These are phyloP conservation scores for Melitaea cinxia DNA, from an alignment of 1,140 invertebrate species.

Conservation along the genomic window DNA sequence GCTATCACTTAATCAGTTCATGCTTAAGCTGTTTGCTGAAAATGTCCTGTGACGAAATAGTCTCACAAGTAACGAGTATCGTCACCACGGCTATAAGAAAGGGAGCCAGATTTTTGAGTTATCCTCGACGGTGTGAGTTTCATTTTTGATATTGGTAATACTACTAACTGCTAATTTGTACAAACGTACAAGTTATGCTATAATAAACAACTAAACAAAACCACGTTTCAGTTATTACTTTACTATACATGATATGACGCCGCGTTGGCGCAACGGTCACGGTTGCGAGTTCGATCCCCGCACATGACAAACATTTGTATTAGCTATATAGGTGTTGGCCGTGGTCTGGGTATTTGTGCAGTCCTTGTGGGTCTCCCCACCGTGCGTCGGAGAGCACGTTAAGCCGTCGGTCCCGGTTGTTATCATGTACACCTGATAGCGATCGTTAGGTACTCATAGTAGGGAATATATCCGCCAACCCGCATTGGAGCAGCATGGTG, in stretches of 20 bases:
- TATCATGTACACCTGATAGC: no score
- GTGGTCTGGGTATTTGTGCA: no score
- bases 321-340: no score
- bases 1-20: constrained; percentile 27
- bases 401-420: no score
- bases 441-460: no score
- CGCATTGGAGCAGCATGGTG: no score
- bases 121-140: constrained; percentile 46
- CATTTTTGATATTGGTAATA: constrained; percentile 18
- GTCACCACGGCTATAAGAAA: constrained; percentile 46
- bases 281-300: no score
- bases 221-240: background rate
- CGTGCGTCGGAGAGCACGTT: no score
- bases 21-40: constrained; percentile 12
- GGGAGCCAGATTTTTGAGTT: constrained; percentile 40
- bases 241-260: background rate
- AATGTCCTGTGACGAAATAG: constrained; percentile 49
- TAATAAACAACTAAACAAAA: background rate
- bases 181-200: background rate
- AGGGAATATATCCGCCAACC: no score
- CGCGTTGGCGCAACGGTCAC: no score
- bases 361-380: no score
- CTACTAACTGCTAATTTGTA: constrained; percentile 6
- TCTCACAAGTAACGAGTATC: constrained; percentile 38
- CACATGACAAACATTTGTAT: no score